Percentiles rank a stretch among this genome's conserved stretches.
Conservation (phyloP, 2,888 invertebrate species). For the Phengaris alcon region DNA sequence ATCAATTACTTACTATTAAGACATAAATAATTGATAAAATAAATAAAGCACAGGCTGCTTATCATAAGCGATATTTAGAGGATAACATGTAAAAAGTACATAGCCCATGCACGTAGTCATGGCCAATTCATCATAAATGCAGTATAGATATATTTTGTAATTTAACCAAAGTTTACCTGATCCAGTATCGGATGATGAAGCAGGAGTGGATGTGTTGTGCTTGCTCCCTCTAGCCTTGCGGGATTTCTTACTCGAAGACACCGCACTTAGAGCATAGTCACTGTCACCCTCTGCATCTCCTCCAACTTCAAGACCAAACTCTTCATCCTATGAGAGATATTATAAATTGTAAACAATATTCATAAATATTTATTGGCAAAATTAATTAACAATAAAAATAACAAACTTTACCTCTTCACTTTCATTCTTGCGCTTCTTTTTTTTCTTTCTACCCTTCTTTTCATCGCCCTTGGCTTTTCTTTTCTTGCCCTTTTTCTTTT, state of each 20-base stretch:
- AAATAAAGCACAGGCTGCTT: too few relatives aligned
- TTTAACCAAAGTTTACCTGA: slow-evolving; percentile 50
- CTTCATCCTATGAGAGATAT: slow-evolving; percentile 84
- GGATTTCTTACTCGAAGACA: slow-evolving; percentile 83
- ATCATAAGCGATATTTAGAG: too few relatives aligned
- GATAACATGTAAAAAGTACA: too few relatives aligned
- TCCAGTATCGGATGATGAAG: slow-evolving; percentile 66
- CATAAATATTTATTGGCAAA: background rate
- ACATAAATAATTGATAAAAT: too few relatives aligned
- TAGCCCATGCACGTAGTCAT: too few relatives aligned
- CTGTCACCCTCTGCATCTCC: slow-evolving; percentile 83
- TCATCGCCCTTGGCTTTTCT: slow-evolving; percentile 93
- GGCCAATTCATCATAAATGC: background rate
- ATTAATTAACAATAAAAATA: background rate
- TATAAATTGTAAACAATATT: background rate
- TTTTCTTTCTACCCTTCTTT: slow-evolving; percentile 95
- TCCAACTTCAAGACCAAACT: slow-evolving; percentile 79
- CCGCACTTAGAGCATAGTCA: slow-evolving; percentile 82
- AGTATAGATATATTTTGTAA: background rate
- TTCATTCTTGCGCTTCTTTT: slow-evolving; percentile 96
- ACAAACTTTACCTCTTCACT: slow-evolving; percentile 83
- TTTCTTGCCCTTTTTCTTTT: slow-evolving; percentile 96
- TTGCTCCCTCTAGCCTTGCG: slow-evolving; percentile 78
- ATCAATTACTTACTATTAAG: too few relatives aligned
- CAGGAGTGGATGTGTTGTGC: slow-evolving; percentile 68